Base-by-base conservation (phyloP, 1,140 invertebrate genomes). In the Watersipora subatra region DNA sequence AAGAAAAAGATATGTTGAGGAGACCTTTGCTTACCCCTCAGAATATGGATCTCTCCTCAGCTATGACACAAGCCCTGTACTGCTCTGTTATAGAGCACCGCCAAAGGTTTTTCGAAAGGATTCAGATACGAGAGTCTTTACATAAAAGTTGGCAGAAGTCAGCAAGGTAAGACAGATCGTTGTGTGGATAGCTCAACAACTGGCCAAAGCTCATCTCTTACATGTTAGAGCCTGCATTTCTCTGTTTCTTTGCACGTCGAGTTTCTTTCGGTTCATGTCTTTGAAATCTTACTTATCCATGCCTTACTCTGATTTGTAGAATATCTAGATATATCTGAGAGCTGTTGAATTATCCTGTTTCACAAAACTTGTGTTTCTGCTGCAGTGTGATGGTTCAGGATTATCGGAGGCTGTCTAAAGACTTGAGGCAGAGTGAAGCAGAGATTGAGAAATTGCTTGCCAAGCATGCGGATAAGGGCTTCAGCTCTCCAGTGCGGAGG, bases 301-400 rank as follows among this genome's bases (percentile, higher is more conserved):
- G n/a, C n/a, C n/a, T n/a, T n/a, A n/a, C n/a, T n/a, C n/a, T n/a
- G n/a, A n/a, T n/a, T n/a, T n/a, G n/a, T n/a, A n/a, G n/a, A n/a
- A n/a, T n/a, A n/a, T n/a, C n/a, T n/a, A n/a, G n/a, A n/a, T n/a
- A n/a, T n/a, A n/a, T n/a, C n/a, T n/a, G n/a, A n/a, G n/a, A n/a
- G n/a, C n/a, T n/a, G n/a, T n/a, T n/a, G n/a, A n/a, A n/a, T n/a
- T n/a, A n/a, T n/a, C n/a, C n/a, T n/a, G n/a, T n/a, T n/a, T n/a
- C n/a, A n/a, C n/a, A n/a, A n/a, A n/a, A n/a, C n/a, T n/a, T n/a
- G n/a, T n/a, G n/a, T n/a, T n/a, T n/a, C n/a, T n/a, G n/a, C n/a
- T n/a, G n/a, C n/a, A n/a, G n/a, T n/a, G n/a, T n/a, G n/a, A 29
- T 73, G 55, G 71, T 73, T 15, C 69, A 69, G 59, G 72, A 75